Evolutionary conservation across 2,797 vertebrate genomes (phyloP).

Genomic region (Oryzias sinensis): DNA sequence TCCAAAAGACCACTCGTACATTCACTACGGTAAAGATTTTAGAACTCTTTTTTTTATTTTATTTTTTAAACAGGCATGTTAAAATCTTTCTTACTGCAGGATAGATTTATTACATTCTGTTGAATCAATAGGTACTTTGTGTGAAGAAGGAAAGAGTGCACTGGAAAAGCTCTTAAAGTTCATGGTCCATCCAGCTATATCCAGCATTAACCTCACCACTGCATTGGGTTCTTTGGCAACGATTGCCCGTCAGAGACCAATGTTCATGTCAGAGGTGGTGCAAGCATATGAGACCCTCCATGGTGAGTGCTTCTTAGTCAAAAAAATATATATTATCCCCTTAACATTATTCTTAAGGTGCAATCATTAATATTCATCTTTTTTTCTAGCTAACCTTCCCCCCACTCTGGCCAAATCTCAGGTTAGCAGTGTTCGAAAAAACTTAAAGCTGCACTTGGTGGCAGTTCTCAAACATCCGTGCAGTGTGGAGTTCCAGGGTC

Average conservation of each 20-base stretch:
- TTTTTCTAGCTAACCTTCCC: conserved; percentile 85
- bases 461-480: conserved; percentile 89
- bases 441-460: conserved; percentile 91
- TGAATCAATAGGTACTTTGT: conserved; percentile 69
- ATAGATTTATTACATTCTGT: neutral
- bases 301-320: conserved; percentile 70
- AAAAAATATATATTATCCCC: too few species aligned
- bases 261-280: conserved; percentile 97
- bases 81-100: neutral
- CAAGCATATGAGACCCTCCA: conserved; percentile 93
- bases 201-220: conserved; percentile 94
- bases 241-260: conserved; percentile 90
- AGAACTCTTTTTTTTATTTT: neutral
- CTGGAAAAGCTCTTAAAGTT: conserved; percentile 92
- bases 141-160: conserved; percentile 87
- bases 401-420: conserved; percentile 95
- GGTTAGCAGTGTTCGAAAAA: conserved; percentile 95
- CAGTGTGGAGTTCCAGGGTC: conserved; percentile 89
- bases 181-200: conserved; percentile 96
- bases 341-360: neutral
- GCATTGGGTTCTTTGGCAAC: conserved; percentile 90
- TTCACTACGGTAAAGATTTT: conserved; percentile 82
- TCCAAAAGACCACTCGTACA: conserved; percentile 87
- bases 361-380: neutral
- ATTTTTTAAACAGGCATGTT: too few species aligned